Evolutionary conservation across 2,113 vertebrate genomes (phyloP), one percentile per base, ranked within the genome.

Genomic region (Antigone vipio): DNA sequence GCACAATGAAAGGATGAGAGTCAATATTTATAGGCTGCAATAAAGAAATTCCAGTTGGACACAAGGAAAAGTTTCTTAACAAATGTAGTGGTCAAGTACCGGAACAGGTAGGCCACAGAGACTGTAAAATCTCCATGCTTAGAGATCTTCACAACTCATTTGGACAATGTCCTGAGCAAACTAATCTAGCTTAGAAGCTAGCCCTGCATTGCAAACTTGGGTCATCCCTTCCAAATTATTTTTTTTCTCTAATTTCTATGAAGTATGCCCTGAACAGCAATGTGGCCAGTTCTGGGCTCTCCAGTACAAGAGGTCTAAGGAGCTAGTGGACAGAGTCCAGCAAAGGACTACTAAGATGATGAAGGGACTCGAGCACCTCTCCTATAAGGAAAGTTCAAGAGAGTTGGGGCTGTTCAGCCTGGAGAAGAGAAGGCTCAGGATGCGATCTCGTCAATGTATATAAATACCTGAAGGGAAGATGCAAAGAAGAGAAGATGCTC

Each of bases 81-180:
- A 27, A 71, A 83, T 8, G 2, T 13, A 56, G 7, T 27, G 7
- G 24, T 64, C 34, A 76, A 53, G 22, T 4, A 8, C 34, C 45
- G 49, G 18, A 49, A 78, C 12, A 49, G 9, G 8, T n/a, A 9
- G 19, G 26, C 8, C 0, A 0, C 1, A 1, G 24, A 78, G 27
- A 4, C 7, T 59, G 15, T 69, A 44, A 64, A 56, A 56, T 22
- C 13, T 45, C 53, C 11, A 3, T 68, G 15, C 9, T 26, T 19
- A 49, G 12, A 79, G 5, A 38, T 75, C 76, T 86, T 84, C 23
- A 15, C 38, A 83, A 62, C n/a, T 4, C 32, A 7, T 44, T 38
- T 75, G 24, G 21, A 47, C 12, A 34, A 45, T 19, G 11, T 71
- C 15, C 38, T 44, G 24, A 86, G 11, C 10, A 75, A 86, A 49